Evolutionary conservation across 2,888 invertebrate species (phyloP), one percentile per base, ranked within the genome.

Genomic region (Latrodectus hesperus): DNA sequence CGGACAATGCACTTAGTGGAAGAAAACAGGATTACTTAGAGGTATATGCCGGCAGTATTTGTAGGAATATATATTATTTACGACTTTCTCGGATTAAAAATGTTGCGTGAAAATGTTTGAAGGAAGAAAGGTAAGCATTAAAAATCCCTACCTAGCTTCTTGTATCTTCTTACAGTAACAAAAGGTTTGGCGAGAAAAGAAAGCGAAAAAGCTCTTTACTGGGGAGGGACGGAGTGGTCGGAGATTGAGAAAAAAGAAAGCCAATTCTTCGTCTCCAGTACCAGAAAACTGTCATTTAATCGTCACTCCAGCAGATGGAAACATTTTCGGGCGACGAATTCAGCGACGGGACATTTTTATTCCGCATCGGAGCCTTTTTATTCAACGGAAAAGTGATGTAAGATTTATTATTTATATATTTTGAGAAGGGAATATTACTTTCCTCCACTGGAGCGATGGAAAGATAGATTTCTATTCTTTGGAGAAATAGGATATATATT

Each of bases 271-370:
- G 17, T 70, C 55, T 70, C 68, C n/a, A 68, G 53, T 55, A n/a
- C 26, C 38, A 55, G 80, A 51, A 72, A 80, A 78, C 78, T 84
- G 84, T 78, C 84, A 84, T 74, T 84, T 84, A 78, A 84, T 78
- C 84, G 84, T 84, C 84, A 76, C 78, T 17, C 26, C 55, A n/a
- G 51, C 71, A 53, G 72, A 78, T 77, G 73, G 78, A 73, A 78
- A 84, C 78, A 84, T 84, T 84, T 73, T 67, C 17, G 55, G 55
- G 68, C n/a, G 65, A 65, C 73, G 17, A 64, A 64, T 64, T 8
- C 64, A 49, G n/a, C 60, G 64, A 49, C n/a, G 26, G 38, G 78
- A 72, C 49, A 78, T 78, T 84, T 84, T 78, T 83, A 76, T 83
- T 76, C 81, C n/a, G n/a, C 53, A 51, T 17, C 26, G 14, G 38